Evolutionary conservation across 35 echinoderm and acorn worm species (phyloP).

Genomic region (Hemicentrotus pulcherrimus): DNA sequence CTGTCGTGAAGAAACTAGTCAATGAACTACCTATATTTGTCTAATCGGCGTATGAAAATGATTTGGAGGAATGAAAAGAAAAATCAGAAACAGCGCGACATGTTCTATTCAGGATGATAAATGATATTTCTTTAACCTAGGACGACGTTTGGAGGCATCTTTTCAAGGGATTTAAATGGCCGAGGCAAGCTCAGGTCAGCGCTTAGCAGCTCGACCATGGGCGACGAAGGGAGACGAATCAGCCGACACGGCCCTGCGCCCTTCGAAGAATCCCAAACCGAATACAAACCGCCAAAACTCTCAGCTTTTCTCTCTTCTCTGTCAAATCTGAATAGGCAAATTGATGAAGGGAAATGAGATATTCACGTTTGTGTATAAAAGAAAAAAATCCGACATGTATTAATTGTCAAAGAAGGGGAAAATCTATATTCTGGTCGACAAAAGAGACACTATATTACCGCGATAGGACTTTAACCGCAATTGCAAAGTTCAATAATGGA

Average conservation of each 20-base stretch:
- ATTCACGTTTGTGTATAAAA: neutral
- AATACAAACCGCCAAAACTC: neutral
- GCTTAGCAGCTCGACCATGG: neutral
- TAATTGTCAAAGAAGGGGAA: neutral
- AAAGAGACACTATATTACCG: neutral
- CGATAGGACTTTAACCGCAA: neutral
- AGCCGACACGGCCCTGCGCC: neutral
- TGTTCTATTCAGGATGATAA: constrained; percentile 18
- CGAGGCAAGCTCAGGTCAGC: neutral
- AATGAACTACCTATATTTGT: neutral
- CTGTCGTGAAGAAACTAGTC: neutral
- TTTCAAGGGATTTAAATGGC: neutral
- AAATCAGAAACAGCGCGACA: neutral
- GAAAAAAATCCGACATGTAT: neutral
- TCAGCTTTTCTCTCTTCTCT: constrained; percentile 1
- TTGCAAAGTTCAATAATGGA: neutral
- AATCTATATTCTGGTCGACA: neutral
- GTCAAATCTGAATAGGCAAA: neutral
- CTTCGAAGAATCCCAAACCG: neutral
- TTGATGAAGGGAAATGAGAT: constrained; percentile 3
- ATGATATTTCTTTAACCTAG: constrained; percentile 1
- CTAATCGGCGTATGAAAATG: neutral
- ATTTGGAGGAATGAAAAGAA: neutral
- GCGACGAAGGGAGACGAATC: constrained; percentile 16
- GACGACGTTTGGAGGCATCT: neutral